These are phyloP conservation scores for Troides aeacus DNA, from an alignment of 2,888 invertebrate genomes.

Conservation along the genomic window DNA sequence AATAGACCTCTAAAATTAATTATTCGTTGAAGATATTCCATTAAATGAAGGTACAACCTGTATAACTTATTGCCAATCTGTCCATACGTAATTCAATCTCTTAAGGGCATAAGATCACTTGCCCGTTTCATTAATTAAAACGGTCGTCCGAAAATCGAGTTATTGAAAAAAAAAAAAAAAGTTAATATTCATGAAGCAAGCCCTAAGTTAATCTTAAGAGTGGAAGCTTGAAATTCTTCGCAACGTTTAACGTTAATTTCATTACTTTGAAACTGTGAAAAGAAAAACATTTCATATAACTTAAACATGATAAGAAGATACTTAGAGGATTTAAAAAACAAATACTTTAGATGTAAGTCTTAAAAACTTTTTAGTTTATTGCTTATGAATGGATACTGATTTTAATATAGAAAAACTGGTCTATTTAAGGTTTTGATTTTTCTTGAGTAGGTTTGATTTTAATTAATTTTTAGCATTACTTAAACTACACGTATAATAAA, in stretches of 20 bases:
- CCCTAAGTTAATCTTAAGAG: conserved; percentile 3
- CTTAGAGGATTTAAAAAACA: background rate
- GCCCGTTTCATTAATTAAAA: conserved; percentile 15
- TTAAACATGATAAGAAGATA: background rate
- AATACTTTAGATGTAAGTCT: background rate
- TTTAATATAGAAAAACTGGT: background rate
- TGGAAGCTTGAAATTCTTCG: background rate
- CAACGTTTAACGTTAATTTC: background rate
- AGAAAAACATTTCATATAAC: background rate
- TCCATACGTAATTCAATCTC: background rate
- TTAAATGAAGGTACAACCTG: too few relatives aligned
- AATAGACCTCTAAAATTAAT: background rate
- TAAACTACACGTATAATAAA: too few relatives aligned
- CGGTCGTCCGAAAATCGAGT: conserved; percentile 8
- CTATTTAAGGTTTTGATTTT: too few relatives aligned
- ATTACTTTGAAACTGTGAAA: background rate
- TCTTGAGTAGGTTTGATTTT: too few relatives aligned
- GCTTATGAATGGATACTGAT: too few relatives aligned
- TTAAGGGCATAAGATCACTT: conserved; percentile 14
- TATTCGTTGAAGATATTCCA: background rate
- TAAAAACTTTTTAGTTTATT: background rate
- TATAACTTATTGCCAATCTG: background rate
- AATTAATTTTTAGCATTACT: too few relatives aligned
- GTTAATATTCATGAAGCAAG: conserved; percentile 18
- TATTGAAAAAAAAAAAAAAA: conserved; percentile 3